Evolutionary conservation across 2,888 invertebrate species (phyloP).

Genomic region (Epistrophella euchroma): DNA sequence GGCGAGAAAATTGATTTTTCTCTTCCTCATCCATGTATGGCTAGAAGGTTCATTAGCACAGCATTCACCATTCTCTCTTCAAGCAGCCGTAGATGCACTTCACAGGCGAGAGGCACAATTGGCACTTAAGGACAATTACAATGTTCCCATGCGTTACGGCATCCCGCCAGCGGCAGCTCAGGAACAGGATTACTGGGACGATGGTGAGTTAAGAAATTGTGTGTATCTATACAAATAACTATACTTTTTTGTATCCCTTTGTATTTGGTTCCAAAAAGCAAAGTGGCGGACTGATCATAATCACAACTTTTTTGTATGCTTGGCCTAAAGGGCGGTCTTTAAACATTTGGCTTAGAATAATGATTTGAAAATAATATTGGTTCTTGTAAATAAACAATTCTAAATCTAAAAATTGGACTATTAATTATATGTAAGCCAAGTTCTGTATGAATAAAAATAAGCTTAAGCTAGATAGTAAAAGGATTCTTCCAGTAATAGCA

Average conservation of each 20-base stretch:
- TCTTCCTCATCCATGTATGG: slow-evolving; percentile 68
- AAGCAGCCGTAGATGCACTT: slow-evolving; percentile 83
- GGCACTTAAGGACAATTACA: slow-evolving; percentile 77
- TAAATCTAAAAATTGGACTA: too few relatives aligned
- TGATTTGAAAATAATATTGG: too few relatives aligned
- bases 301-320: too few relatives aligned
- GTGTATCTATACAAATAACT: not conserved
- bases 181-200: slow-evolving; percentile 82
- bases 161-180: slow-evolving; percentile 72
- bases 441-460: too few relatives aligned
- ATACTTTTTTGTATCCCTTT: not conserved
- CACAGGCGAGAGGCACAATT: slow-evolving; percentile 81
- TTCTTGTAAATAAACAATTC: too few relatives aligned
- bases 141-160: slow-evolving; percentile 63
- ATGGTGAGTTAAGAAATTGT: slow-evolving; percentile 79
- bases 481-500: too few relatives aligned
- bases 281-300: not conserved
- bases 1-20: slow-evolving; percentile 75
- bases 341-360: too few relatives aligned
- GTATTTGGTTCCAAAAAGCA: not conserved
- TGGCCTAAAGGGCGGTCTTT: too few relatives aligned
- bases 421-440: too few relatives aligned
- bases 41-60: slow-evolving; percentile 71
- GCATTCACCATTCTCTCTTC: slow-evolving; percentile 81
- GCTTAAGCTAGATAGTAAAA: too few relatives aligned